Evolutionary conservation across 1,140 invertebrate genomes (phyloP), one percentile per base, ranked within the genome.

Genomic region (Drosophila sproati): DNA sequence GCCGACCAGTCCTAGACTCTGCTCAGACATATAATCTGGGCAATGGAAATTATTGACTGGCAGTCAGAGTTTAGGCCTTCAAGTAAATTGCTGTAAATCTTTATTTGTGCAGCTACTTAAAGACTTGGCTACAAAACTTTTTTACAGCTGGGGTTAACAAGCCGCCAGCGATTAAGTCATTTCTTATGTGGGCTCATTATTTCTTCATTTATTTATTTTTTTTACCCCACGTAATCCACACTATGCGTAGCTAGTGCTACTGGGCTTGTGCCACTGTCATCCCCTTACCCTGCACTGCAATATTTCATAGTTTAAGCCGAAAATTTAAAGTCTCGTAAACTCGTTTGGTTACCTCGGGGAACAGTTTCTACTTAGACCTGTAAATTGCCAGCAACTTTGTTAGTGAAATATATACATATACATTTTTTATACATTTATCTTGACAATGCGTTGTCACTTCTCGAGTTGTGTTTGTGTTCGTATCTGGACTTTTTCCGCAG

Each of bases 61-160:
- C 69, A 69, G 77, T 80, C 79, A 77, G 72, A 69, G 70, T 72
- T 86, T 64, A 52, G 76, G 79, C 77, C 79, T 82, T 73, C 67
- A 68, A 87, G 82, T 88, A 87, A 88, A 88, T 87, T 85, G 85
- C 77, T 54, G 85, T 88, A 88, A 88, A 89, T 88, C 85, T 88
- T 75, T 88, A 88, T 88, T 88, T 88, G 85, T 83, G 85, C 80
- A 89, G 85, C 85, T 88, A 88, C 85, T 89, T 88, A 88, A 81
- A 82, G 75, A 78, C 32, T 34, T 45, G 50, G 34, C 60, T 51
- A 62, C 41, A 66, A 72, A 41, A 45, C 8, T 43, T 43, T 43
- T 51, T 34, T 62, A 43, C 57, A 63, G 76, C 54, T 52, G 85
- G 61, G 80, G 80, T 89, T 88, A 88, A 88, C 85, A 89, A 88